Base-by-base conservation (phyloP, 2,888 invertebrate species). In the Zele albiditarsus region DNA sequence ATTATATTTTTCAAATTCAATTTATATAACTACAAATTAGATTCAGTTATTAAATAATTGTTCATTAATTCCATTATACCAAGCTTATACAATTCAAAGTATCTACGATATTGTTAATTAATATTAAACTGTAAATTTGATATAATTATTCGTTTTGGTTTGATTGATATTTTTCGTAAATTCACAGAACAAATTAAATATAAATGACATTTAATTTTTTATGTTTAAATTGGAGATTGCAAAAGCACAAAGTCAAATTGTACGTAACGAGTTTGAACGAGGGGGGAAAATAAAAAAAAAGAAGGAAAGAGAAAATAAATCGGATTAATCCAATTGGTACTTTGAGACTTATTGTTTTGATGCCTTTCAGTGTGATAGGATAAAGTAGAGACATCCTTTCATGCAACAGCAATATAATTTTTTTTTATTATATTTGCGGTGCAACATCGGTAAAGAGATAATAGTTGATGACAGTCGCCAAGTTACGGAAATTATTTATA, bases 281-380 rank as follows among this genome's bases (percentile, higher is more conserved):
- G n/a, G 4, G 0, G 2, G 16, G 5, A 2, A 58, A 25, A 58
- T 8, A 25, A 53, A 53, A 58, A 58, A 58, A 58, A 58, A 16
- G 25, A n/a, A 0, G 14, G 6, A 46, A 46, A 3, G n/a, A n/a
- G 16, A n/a, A 3, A 16, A 2, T 14, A 5, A 5, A 46, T 16
- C 3, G 46, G n/a, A n/a, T 46, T 46, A 46, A 46, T 46, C 46
- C 46, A 46, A 46, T 46, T 46, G 46, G 46, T 33, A 5, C 14
- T 42, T 67, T 27, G 20, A n/a, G 14, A 23, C 67, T 38, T 67
- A 42, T 42, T 33, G 38, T 46, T 46, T n/a, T 16, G 46, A 46
- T 25, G 23, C 57, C 68, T 73, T 76, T 10, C 46, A 58, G 10
- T 58, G 57, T 23, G 20, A 58, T 60, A 1, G 16, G 5, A 60